Base-by-base conservation (phyloP, 2,113 vertebrate species). In the Eonycteris spelaea region DNA sequence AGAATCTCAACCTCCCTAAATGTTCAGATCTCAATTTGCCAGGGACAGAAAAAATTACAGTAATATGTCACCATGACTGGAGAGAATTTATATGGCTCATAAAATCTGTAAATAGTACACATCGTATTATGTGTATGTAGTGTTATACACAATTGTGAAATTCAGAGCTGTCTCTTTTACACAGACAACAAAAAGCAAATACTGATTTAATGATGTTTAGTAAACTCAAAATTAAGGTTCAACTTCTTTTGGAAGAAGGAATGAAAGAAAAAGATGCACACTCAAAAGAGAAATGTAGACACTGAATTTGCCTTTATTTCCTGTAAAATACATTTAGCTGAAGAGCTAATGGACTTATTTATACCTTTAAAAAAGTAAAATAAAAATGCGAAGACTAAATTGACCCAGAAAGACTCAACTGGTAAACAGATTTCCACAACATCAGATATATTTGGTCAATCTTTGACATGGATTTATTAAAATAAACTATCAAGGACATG, bases 401-500 rank as follows among this genome's bases (percentile, higher is more conserved):
- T 74, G 45, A 45, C 11, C 65, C 38, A 94, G 38, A 59, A 86
- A 57, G 22, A 19, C 10, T 94, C 59, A 94, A 1, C 21, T 74
- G 80, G 59, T 80, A 59, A 78, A 79, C 3, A 55, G 35, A 91
- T 68, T 26, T 86, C 28, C 7, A 59, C 19, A 80, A 40, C 4
- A 43, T 74, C 15, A 73, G 16, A 67, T 28, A 48, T 74, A 57
- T n/a, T 59, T 3, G n/a, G 14, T 79, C 28, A 91, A 45, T 74
- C 2, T 8, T 55, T 93, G 16, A 51, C 19, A 83, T 55, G 8
- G 7, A 53, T 77, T 82, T 87, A 75, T 91, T 63, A 91, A 96
- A 74, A 84, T 63, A 77, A 91, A 11, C 18, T 10, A 53, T 78
- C 14, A 53, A 77, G 30, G 6, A 82, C 9, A 63, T 18, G 30